Evolutionary conservation across 2,113 vertebrate species (phyloP).

Genomic region (Solea senegalensis): DNA sequence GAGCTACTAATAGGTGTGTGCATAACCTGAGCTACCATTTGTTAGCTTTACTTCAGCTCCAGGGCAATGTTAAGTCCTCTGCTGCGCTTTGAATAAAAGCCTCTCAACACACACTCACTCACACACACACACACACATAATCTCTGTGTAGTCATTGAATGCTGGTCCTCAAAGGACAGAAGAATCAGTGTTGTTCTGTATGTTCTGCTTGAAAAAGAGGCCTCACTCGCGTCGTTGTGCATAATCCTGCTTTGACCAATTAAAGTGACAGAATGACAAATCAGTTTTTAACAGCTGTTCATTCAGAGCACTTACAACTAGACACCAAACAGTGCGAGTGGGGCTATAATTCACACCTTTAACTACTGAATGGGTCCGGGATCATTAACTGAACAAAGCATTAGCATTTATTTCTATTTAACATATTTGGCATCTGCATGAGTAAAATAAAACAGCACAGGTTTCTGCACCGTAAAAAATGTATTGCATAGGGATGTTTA

Average conservation of each 20-base stretch:
- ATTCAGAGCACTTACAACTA: constrained; percentile 40
- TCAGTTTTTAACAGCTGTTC: constrained; percentile 54
- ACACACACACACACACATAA: constrained; percentile 9
- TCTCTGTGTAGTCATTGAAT: constrained; percentile 60
- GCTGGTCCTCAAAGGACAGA: constrained; percentile 51
- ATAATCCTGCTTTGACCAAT: constrained; percentile 58
- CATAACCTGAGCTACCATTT: constrained; percentile 43
- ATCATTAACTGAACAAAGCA: constrained; percentile 21
- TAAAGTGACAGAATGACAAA: constrained; percentile 59
- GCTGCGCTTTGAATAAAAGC: constrained; percentile 40
- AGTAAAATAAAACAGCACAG: not conserved
- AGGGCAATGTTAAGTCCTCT: constrained; percentile 58
- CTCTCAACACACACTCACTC: constrained; percentile 8
- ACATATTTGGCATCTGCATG: not conserved
- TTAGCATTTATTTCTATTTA: constrained; percentile 13
- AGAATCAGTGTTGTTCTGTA: constrained; percentile 32
- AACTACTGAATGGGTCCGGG: constrained; percentile 5
- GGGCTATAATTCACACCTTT: constrained; percentile 22
- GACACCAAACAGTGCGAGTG: constrained; percentile 17
- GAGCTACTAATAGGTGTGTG: constrained; percentile 39
- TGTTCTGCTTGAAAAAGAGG: constrained; percentile 26
- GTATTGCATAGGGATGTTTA: not conserved
- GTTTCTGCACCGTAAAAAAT: not conserved
- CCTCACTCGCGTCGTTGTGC: constrained; percentile 26
- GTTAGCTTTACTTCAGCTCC: constrained; percentile 50